A percentile compares a stretch with the other conserved stretches of the same genome.
These are phyloP conservation scores for Caenorhabditis japonica DNA, from an alignment of 2,888 invertebrate species.

Conservation along the genomic window DNA sequence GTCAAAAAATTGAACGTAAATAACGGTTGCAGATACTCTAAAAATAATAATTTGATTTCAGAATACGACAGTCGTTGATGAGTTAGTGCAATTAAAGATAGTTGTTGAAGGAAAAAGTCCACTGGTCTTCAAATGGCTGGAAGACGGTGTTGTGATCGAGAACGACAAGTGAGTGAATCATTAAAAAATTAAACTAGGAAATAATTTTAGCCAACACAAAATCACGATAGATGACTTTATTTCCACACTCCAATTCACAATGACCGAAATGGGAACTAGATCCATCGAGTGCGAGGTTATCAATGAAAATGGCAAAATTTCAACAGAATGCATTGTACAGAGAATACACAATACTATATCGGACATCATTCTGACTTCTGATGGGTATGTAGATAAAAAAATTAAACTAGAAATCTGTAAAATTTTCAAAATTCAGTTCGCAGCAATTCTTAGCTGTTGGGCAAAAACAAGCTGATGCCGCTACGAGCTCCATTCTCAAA, in stretches of 20 bases:
- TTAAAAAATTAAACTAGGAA: not conserved
- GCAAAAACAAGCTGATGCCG: not conserved
- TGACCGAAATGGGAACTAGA: not conserved
- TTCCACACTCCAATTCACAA: constrained; percentile 32
- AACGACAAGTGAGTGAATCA: constrained; percentile 12
- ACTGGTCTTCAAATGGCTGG: constrained; percentile 30
- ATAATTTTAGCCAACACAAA: constrained; percentile 21
- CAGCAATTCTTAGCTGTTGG: constrained; percentile 28
- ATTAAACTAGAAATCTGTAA: too few relatives aligned
- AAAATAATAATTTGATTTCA: constrained; percentile 15
- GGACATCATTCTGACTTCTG: constrained; percentile 26
- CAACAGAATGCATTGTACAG: constrained; percentile 14
- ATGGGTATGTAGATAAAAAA: too few relatives aligned
- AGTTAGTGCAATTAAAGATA: constrained; percentile 43
- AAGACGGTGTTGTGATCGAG: constrained; percentile 14
- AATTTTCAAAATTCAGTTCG: constrained; percentile 4
- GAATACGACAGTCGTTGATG: constrained; percentile 46
- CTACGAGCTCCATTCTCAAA: constrained; percentile 8
- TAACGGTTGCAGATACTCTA: not conserved
- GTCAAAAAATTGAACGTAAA: constrained; percentile 45
- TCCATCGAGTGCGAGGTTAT: constrained; percentile 17
- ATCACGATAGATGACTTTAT: constrained; percentile 11
- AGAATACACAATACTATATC: constrained; percentile 24
- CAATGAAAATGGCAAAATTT: not conserved
- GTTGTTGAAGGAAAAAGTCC: constrained; percentile 40